Evolutionary conservation across 2,797 vertebrate genomes (phyloP), one percentile per base, ranked within the genome.

Genomic region (Todus mexicanus): DNA sequence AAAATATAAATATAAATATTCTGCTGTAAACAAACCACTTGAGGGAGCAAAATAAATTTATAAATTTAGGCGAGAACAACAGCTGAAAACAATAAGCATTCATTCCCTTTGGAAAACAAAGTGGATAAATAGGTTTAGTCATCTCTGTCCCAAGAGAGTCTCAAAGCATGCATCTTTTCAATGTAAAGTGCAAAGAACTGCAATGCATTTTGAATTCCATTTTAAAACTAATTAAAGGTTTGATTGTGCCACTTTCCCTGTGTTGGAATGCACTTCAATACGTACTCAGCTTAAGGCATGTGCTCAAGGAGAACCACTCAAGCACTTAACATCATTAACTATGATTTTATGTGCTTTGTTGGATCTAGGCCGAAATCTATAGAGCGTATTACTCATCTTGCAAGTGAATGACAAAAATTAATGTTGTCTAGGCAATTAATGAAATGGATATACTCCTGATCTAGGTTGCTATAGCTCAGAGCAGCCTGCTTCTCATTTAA

Each of bases 91-190:
- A 95, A 85, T 85, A 35, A 92, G 40, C 60, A 73, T 73, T 84
- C 48, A 76, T 81, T 92, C 66, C 48, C 15, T 93, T 76, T 15
- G 33, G 80, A 94, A 92, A 87, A 38, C 35, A 71, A 92, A 95
- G 74, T 69, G 69, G 84, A 96, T 96, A 96, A 97, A 97, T 93
- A 89, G 92, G 74, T 95, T 96, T 85, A 89, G 94, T 93, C 92
- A 84, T 84, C 80, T 83, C 78, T 69, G 60, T 88, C 90, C 84
- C 95, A 73, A 74, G 94, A 89, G 89, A 84, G 29, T 51, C 76
- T 69, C 65, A 82, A 53, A 56, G 81, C 56, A 51, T 60, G 83
- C 75, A 53, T 89, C 92, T 92, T 94, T 90, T 38, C 73, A 91
- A 69, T 27, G 79, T 64, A 81, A 89, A 93, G 80, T 91, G 53